phyloP scores from a whole-genome alignment of 2,888 invertebrate species.

The Agrotis puta region DNA sequence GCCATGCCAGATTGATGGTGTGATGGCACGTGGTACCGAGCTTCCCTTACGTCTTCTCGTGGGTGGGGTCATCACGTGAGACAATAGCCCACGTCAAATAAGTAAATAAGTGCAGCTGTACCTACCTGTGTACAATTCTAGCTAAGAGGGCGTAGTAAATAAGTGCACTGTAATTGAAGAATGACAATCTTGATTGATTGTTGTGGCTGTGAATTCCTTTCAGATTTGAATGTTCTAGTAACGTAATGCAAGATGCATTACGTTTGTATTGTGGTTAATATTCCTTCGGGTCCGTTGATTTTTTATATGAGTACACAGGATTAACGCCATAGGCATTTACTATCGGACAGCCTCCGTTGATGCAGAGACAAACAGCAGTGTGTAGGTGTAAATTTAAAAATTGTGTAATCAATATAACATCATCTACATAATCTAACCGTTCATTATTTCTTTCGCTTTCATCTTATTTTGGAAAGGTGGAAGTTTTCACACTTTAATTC shows the following conservation, averaged over 20 bases:
- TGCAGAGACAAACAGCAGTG: too few species aligned
- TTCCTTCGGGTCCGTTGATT: neutral
- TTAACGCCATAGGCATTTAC: too few species aligned
- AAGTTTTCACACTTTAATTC: neutral
- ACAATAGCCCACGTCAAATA: slow-evolving; percentile 31
- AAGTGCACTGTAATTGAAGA: slow-evolving; percentile 5
- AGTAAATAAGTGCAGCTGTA: slow-evolving; percentile 23
- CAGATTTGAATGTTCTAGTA: slow-evolving; percentile 3
- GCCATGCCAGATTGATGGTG: slow-evolving; percentile 51
- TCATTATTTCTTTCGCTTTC: neutral
- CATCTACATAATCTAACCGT: too few species aligned
- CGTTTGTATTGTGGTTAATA: neutral
- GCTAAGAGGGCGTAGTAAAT: slow-evolving; percentile 23
- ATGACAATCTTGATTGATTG: neutral
- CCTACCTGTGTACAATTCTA: slow-evolving; percentile 30
- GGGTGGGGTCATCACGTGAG: slow-evolving; percentile 57
- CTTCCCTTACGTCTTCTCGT: slow-evolving; percentile 49
- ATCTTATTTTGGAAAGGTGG: neutral
- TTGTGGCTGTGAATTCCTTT: slow-evolving; percentile 6
- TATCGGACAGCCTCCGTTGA: too few species aligned
- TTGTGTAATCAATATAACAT: too few species aligned
- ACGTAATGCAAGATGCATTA: neutral
- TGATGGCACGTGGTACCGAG: slow-evolving; percentile 66
- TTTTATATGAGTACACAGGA: too few species aligned
- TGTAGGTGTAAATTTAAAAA: too few species aligned